Base-by-base conservation (phyloP, 2,888 invertebrate genomes). In the Chromoteleia sp. region DNA sequence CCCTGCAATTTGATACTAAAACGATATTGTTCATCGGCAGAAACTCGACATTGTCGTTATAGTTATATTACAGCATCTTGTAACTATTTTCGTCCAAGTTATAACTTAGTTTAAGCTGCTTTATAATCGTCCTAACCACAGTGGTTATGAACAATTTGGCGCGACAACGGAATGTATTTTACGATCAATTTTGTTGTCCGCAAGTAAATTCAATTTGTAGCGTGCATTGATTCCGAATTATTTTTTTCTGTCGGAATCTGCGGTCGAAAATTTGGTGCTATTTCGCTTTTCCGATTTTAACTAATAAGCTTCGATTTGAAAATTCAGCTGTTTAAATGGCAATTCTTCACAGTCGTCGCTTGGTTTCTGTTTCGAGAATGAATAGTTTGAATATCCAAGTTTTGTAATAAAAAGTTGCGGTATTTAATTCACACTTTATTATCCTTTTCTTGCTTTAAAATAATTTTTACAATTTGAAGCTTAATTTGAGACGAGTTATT, bases 131-230 rank as follows among this genome's bases (percentile, higher is more conserved):
- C 17, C 41, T 33, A 15, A 67, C 78, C 71, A 36, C 71, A 78
- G 17, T 73, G 63, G 79, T 79, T 73, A 73, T 79, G 79, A 78
- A 78, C 78, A 71, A 65, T 65, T 78, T 78, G 71, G 63, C 33
- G 17, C 77, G 48, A 77, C 70, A 76, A 76, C 63, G 63, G 56
- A 77, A 76, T 61, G 61, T 61, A 61, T 76, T 68, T 77, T 70
- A 63, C 41, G 61, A 70, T 63, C 56, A 58, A 63, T 70, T 61
- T 77, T 70, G 56, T 43, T 70, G 52, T 68, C 61, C 68, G 25
- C 68, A 61, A 68, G 43, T 45, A 68, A 76, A 76, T 76, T 75
- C 59, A 75, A 67, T 75, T 75, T 67, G 75, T 43, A 67, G 21
- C 30, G 4, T 19, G 33, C 48, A 67, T 59, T 54, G 54, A 67